Evolutionary conservation across 2,888 invertebrate species (phyloP).

Genomic region (Mythimna impura): DNA sequence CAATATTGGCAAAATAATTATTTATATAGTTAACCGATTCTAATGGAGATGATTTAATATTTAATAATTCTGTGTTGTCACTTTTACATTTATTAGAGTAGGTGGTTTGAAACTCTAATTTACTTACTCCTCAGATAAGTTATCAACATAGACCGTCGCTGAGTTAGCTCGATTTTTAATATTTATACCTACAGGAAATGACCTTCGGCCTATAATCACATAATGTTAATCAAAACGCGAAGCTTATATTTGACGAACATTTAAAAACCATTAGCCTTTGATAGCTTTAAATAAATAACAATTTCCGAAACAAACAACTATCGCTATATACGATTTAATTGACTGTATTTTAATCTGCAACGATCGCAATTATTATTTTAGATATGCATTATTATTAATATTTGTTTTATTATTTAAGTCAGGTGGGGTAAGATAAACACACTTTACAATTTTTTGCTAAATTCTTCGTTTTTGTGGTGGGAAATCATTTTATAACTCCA

Average conservation of each 20-base stretch:
- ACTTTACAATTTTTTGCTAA: too few species aligned
- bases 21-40: too few species aligned
- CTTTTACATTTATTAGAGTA: too few species aligned
- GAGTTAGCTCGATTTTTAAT: not conserved
- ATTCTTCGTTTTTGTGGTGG: too few species aligned
- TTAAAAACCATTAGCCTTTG: slow-evolving; percentile 61
- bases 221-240: not conserved
- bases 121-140: not conserved
- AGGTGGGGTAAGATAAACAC: too few species aligned
- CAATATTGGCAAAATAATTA: too few species aligned
- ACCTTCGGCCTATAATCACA: not conserved
- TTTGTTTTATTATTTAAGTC: too few species aligned
- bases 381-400: not conserved
- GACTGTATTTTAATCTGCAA: slow-evolving; percentile 25
- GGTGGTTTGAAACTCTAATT: not conserved
- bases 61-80: too few species aligned
- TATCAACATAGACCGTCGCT: not conserved
- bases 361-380: slow-evolving; percentile 22
- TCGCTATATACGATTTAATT: slow-evolving; percentile 25
- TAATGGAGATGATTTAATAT: too few species aligned
- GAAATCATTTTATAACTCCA: too few species aligned
- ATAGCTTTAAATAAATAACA: slow-evolving; percentile 46
- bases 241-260: slow-evolving; percentile 37
- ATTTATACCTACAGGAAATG: not conserved
- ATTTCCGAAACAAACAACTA: slow-evolving; percentile 27